These are phyloP conservation scores for Drosophila nigricruria DNA, from an alignment of 2,888 invertebrate species.

Conservation along the genomic window DNA sequence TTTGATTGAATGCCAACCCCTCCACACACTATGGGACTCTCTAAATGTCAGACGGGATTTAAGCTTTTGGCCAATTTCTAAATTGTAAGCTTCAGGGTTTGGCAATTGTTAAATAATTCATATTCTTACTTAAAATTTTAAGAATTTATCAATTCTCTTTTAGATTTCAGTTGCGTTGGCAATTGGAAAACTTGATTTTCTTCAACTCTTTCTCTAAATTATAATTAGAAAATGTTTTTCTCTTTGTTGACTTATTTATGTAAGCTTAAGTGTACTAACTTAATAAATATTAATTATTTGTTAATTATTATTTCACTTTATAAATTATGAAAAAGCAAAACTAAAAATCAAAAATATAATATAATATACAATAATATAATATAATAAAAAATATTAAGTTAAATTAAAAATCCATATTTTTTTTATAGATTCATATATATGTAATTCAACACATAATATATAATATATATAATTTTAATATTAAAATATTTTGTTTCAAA, in stretches of 20 bases:
- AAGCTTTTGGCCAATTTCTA: neutral
- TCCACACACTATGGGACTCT: neutral
- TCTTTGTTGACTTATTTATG: neutral
- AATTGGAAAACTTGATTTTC: neutral
- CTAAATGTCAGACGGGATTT: conserved; percentile 11
- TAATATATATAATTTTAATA: no score
- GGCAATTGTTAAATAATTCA: conserved; percentile 2
- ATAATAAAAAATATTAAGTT: no score
- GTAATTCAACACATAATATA: no score
- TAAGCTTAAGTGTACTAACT: neutral
- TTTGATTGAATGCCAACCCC: conserved; percentile 26
- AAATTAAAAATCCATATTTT: no score
- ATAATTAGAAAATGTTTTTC: neutral
- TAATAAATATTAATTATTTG: no score
- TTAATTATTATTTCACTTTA: no score
- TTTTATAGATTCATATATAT: no score
- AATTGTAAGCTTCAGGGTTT: conserved; percentile 1
- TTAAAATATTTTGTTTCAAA: no score
- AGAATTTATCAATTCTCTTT: neutral
- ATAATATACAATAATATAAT: no score
- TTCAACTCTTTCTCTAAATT: neutral
- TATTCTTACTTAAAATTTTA: neutral
- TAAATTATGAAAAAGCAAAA: no score
- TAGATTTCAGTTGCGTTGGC: neutral
- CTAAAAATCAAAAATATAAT: no score